Conservation (phyloP, 2,888 invertebrate species). For the Lamellibrachia columna region DNA sequence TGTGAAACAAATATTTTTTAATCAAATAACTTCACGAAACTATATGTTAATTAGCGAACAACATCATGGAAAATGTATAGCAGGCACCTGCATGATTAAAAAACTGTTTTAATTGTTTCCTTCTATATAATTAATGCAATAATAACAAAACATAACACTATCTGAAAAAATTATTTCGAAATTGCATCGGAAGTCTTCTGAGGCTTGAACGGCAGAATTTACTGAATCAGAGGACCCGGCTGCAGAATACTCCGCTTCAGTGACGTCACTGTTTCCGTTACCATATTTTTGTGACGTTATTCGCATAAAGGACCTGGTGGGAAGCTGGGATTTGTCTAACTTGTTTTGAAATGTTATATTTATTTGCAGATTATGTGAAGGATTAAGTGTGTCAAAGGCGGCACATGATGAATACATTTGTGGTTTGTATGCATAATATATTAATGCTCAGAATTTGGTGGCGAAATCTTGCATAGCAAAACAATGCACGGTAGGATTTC, state of each 20-base stretch:
- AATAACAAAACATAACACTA: background rate
- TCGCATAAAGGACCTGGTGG: conserved; percentile 12
- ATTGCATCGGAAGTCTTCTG: background rate
- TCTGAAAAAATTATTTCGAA: background rate
- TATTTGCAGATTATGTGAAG: background rate
- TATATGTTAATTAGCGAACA: no score
- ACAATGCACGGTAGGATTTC: background rate
- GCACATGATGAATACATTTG: conserved; percentile 7
- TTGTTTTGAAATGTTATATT: conserved; percentile 5
- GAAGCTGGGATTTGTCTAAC: background rate
- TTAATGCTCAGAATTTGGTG: background rate
- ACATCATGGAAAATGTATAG: no score
- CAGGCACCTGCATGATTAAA: no score
- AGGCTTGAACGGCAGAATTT: background rate
- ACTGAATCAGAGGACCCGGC: background rate
- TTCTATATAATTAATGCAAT: background rate
- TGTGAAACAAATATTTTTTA: no score
- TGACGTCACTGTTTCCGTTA: conserved; percentile 16
- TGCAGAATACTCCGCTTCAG: conserved; percentile 7
- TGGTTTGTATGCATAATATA: conserved; percentile 3
- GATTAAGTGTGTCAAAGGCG: background rate
- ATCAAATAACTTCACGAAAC: no score
- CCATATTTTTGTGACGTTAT: conserved; percentile 16
- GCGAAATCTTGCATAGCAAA: background rate
- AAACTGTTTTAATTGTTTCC: background rate